A percentile compares a stretch with the other conserved stretches of the same genome.
Evolutionary conservation across 2,797 vertebrate genomes (phyloP).

Genomic region (Spinus olivaceus): DNA sequence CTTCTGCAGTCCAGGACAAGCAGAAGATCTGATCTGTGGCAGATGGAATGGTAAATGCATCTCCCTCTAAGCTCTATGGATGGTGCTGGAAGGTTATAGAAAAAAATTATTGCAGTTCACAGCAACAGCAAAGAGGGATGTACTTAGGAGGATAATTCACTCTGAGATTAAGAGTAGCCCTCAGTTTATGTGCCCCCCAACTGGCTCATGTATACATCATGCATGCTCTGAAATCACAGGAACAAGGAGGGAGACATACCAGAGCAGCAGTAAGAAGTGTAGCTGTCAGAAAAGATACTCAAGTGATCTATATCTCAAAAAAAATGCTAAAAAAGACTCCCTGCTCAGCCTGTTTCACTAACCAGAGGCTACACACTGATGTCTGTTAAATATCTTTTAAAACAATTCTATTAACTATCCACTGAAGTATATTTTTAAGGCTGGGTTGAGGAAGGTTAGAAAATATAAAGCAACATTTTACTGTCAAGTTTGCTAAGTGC

Average conservation of each 20-base stretch:
- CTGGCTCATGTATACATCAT: background rate
- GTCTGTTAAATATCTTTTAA: background rate
- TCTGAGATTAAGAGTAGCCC: background rate
- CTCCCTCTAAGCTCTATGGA: background rate
- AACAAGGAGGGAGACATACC: fast-evolving
- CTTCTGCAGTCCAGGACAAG: background rate
- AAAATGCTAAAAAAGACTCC: background rate
- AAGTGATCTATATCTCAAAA: background rate
- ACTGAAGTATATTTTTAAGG: background rate
- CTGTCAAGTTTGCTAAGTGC: background rate
- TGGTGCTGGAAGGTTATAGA: background rate
- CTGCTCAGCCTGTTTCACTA: background rate
- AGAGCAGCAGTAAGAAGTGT: fast-evolving
- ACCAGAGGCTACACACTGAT: fast-evolving
- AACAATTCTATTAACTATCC: background rate
- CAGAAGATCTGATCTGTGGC: background rate
- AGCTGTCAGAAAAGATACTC: background rate
- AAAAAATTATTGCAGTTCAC: background rate
- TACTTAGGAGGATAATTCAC: background rate
- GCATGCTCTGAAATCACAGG: background rate
- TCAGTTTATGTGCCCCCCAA: background rate
- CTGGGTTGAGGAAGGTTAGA: background rate
- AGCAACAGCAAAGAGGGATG: background rate
- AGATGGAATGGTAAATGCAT: background rate
- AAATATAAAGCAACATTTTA: background rate